Percentiles rank a stretch among this genome's conserved stretches.
These are phyloP conservation scores for Poeciliopsis gracilis DNA, from an alignment of 2,797 vertebrate species.

Conservation along the genomic window DNA sequence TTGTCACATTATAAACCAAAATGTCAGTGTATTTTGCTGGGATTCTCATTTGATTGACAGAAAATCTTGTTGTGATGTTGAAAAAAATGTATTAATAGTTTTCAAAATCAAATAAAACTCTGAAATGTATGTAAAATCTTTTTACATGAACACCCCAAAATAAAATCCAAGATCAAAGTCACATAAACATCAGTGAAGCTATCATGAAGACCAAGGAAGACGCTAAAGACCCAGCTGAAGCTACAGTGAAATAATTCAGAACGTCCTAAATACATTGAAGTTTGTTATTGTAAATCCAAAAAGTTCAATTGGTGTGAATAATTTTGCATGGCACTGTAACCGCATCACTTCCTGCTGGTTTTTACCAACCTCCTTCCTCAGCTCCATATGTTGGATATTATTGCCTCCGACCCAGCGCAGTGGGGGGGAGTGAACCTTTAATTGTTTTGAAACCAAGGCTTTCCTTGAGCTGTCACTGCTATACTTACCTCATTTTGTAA, in stretches of 20 bases:
- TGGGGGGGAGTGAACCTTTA: neutral
- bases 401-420: neutral
- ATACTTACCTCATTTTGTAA: neutral
- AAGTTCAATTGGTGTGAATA: neutral
- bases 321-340: neutral
- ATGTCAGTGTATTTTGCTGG: neutral
- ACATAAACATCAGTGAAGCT: neutral
- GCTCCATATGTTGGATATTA: neutral
- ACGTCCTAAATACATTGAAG: neutral
- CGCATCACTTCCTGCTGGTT: neutral
- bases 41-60: neutral
- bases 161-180: neutral
- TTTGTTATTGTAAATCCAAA: neutral
- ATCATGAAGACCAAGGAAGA: too few relatives aligned
- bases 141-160: neutral
- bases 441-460: neutral
- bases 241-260: neutral
- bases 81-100: neutral
- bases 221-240: neutral
- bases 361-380: neutral
- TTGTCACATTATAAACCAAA: neutral
- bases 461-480: neutral
- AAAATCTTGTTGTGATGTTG: neutral
- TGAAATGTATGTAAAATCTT: neutral
- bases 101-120: neutral